Evolutionary conservation across 2,113 vertebrate genomes (phyloP).

Genomic region (Apodemus sylvaticus): DNA sequence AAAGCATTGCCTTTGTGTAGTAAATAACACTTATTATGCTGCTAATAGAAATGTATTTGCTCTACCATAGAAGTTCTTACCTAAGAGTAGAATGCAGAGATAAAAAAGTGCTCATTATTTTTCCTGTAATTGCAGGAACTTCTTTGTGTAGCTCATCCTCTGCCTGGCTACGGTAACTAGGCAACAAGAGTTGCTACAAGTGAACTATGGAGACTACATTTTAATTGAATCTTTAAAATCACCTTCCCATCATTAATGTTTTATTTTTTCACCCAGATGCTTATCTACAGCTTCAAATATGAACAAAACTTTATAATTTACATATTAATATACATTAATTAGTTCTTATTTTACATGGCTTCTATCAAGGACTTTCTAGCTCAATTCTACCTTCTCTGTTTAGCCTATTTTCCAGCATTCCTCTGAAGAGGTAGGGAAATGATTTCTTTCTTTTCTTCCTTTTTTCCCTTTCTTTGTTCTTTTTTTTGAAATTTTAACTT

Average conservation of each 20-base stretch:
- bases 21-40: conserved; percentile 28
- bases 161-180: conserved; percentile 72
- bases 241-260: conserved; percentile 52
- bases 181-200: conserved; percentile 69
- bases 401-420: background rate
- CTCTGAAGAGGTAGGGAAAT: conserved; percentile 18
- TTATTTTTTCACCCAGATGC: conserved; percentile 32
- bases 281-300: conserved; percentile 31
- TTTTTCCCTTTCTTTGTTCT: background rate
- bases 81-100: conserved; percentile 55
- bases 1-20: conserved; percentile 35
- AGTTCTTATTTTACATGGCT: conserved; percentile 31
- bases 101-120: conserved; percentile 66
- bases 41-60: conserved; percentile 24
- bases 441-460: background rate
- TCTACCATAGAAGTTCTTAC: conserved; percentile 38
- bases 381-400: background rate
- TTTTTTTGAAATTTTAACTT: background rate
- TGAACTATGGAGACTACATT: conserved; percentile 58
- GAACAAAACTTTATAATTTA: conserved; percentile 35
- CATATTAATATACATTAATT: background rate
- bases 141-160: conserved; percentile 56
- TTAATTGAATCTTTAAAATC: conserved; percentile 66
- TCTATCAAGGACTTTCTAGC: conserved; percentile 10
- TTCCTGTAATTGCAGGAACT: conserved; percentile 61